Evolutionary conservation across 2,113 vertebrate species (phyloP), one percentile per base, ranked within the genome.

Genomic region (Macroglossus sobrinus): DNA sequence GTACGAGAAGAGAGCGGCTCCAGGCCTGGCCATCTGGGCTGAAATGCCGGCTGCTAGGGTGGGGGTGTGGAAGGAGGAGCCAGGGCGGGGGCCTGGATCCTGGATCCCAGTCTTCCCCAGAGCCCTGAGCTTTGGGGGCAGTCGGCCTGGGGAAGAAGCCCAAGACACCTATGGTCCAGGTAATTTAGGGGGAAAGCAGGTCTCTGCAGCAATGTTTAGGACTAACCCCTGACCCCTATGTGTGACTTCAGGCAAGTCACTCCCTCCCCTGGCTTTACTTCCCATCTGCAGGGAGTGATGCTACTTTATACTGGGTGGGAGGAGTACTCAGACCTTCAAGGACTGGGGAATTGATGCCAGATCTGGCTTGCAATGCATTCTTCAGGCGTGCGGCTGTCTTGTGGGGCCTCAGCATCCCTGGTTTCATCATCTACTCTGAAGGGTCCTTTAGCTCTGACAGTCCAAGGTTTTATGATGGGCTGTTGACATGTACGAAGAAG

Each of bases 21-120:
- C 50, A 50, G 96, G 95, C 95, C 55, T 57, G 95, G 91, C 97
- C 97, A 98, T 98, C 97, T 98, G 97, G 94, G 94, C 93, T 69
- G 91, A 69, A 72, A 64, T 35, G 50, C 72, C 0, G 76, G 80
- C 84, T 72, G 93, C 43, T 43, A 4, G 69, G 28, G 47, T 57
- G 78, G 71, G 75, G 85, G 61, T n/a, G 71, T 4, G 19, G 30
- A 7, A 15, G 64, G 74, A 24, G 35, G 78, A 93, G 68, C 35
- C 6, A 10, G 40, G 76, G 68, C 47, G 13, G 26, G 38, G 28
- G 40, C 71, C 75, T 38, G 47, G 38, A 86, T 57, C 86, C 50
- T 12, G 69, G 71, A 76, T 94, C 24, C 26, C n/a, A 55, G 71
- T 33, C n/a, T 90, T 19, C 22, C 55, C 53, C 15, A 33, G 87